Evolutionary conservation across 2,797 vertebrate genomes (phyloP).

Genomic region (Galago senegalensis): DNA sequence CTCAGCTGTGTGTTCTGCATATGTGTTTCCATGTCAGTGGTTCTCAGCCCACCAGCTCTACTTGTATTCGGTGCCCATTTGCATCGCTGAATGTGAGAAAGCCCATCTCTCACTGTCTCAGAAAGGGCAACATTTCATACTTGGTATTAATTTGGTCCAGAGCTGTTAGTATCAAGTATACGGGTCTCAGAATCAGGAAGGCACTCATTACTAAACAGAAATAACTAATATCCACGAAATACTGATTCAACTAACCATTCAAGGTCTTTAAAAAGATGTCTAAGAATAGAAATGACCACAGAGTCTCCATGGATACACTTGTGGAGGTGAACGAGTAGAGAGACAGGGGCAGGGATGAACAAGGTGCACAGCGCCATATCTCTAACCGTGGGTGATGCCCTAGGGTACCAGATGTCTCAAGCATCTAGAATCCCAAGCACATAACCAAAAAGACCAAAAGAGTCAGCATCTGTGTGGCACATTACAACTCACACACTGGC

Average conservation of each 20-base stretch:
- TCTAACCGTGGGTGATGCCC: background rate
- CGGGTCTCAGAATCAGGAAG: constrained; percentile 92
- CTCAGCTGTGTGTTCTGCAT: constrained; percentile 42
- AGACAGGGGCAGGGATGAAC: background rate
- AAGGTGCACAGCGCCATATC: rapidly evolving
- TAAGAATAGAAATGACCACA: constrained; percentile 79
- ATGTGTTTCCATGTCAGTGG: background rate
- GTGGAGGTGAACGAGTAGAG: constrained; percentile 85
- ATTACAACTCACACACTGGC: background rate
- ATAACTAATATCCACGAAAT: constrained; percentile 85
- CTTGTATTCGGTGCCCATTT: constrained; percentile 24
- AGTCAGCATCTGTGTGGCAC: too few relatives aligned
- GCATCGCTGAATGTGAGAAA: constrained; percentile 32
- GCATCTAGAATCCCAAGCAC: background rate
- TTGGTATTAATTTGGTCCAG: constrained; percentile 68
- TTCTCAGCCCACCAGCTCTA: background rate
- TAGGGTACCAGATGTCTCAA: background rate
- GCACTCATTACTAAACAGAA: constrained; percentile 90
- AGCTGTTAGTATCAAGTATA: constrained; percentile 87
- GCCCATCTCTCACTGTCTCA: constrained; percentile 1
- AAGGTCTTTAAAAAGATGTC: constrained; percentile 81
- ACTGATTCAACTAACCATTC: constrained; percentile 86
- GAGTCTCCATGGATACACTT: constrained; percentile 89
- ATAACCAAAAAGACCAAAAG: background rate
- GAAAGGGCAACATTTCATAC: constrained; percentile 60